These are phyloP conservation scores for Rhabdophis nuchalis DNA, from an alignment of 2,797 vertebrate species.

Conservation along the genomic window DNA sequence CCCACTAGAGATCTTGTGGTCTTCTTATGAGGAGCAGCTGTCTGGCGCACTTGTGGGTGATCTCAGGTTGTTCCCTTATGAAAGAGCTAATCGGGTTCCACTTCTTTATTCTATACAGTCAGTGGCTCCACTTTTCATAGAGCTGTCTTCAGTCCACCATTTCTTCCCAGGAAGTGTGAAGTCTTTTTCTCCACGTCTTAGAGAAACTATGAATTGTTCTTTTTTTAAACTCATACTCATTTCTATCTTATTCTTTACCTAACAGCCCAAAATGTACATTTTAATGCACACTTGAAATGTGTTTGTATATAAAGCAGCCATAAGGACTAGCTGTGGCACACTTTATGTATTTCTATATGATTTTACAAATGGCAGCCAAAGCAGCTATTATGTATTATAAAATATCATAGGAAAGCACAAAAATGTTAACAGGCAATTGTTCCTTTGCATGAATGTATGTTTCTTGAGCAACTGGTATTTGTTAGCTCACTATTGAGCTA, in stretches of 20 bases:
- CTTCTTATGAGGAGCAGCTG: neutral
- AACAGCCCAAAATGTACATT: constrained; percentile 27
- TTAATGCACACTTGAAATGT: constrained; percentile 23
- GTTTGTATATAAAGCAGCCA: neutral
- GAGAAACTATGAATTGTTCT: neutral
- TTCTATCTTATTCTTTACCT: neutral
- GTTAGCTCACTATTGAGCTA: neutral
- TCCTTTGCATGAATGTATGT: neutral
- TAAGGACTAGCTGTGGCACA: neutral
- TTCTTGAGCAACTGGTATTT: neutral
- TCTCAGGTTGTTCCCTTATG: neutral
- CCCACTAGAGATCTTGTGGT: neutral
- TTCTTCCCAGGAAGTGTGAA: neutral
- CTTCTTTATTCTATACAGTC: neutral
- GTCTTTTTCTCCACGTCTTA: neutral
- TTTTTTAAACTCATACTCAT: neutral
- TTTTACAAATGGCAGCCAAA: neutral
- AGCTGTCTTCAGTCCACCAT: neutral
- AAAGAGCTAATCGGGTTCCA: neutral
- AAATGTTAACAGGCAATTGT: neutral
- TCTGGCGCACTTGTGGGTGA: neutral
- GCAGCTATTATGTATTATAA: neutral
- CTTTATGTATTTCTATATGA: neutral
- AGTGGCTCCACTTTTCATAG: neutral
- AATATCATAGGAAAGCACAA: neutral